phyloP scores from a whole-genome alignment of 2,797 vertebrate species.

The Falco concolor region DNA sequence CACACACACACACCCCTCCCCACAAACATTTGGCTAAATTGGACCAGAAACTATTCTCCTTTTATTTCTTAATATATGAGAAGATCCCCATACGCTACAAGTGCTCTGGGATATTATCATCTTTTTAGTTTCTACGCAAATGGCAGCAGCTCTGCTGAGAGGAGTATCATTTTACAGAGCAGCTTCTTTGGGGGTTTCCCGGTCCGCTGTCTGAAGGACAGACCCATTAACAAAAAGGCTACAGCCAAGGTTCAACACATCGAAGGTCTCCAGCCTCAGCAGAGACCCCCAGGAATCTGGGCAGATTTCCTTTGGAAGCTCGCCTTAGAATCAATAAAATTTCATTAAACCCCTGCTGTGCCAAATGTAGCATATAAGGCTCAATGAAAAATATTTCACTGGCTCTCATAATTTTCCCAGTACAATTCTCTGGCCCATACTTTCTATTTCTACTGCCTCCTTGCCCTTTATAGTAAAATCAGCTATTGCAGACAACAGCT shows the following conservation, averaged over 20 bases:
- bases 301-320: slow-evolving; percentile 39
- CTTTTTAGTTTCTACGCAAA: not conserved
- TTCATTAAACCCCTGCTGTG: slow-evolving; percentile 29
- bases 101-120: not conserved
- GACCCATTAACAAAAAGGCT: not conserved
- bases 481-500: not conserved
- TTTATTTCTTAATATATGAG: not conserved
- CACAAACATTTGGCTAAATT: not conserved
- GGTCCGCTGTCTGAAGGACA: not conserved
- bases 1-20: too few species aligned
- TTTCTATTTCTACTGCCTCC: not conserved
- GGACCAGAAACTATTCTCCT: not conserved
- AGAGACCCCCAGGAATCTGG: slow-evolving; percentile 54
- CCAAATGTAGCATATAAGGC: slow-evolving; percentile 5
- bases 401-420: not conserved
- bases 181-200: slow-evolving; percentile 1
- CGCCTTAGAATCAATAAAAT: slow-evolving; percentile 54
- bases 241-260: not conserved
- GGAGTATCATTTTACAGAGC: not conserved
- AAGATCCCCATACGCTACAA: not conserved
- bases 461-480: not conserved
- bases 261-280: slow-evolving; percentile 20
- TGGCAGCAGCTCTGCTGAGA: not conserved
- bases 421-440: not conserved
- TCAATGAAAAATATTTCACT: not conserved